phyloP scores from a whole-genome alignment of 2,888 invertebrate genomes.

The Colostygia pectinataria region DNA sequence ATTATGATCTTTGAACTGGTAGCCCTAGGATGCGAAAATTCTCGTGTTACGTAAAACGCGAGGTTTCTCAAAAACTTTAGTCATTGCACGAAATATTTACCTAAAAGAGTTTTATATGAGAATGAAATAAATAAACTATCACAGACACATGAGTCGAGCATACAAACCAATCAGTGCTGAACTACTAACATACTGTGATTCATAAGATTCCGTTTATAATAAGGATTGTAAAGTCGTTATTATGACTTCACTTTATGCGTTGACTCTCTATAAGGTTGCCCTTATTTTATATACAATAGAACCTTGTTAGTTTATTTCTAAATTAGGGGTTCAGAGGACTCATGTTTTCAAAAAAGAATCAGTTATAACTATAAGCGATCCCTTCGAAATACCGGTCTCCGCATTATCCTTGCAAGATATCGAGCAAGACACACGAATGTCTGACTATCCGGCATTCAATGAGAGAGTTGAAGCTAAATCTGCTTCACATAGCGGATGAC shows the following conservation, averaged over 20 bases:
- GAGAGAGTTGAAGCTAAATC: too few relatives aligned
- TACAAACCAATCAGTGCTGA: conserved; percentile 65
- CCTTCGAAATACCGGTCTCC: too few relatives aligned
- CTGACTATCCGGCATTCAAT: too few relatives aligned
- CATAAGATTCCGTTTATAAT: conserved; percentile 65
- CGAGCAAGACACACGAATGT: too few relatives aligned
- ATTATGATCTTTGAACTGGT: too few relatives aligned
- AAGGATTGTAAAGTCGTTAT: conserved; percentile 18
- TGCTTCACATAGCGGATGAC: too few relatives aligned
- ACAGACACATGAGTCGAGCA: conserved; percentile 77
- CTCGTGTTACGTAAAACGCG: background rate
- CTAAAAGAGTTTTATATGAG: conserved; percentile 45
- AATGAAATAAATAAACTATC: conserved; percentile 75
- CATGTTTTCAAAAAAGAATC: too few relatives aligned
- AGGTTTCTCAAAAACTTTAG: conserved; percentile 57
- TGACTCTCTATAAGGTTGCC: conserved; percentile 24
- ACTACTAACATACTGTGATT: conserved; percentile 53
- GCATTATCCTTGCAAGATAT: too few relatives aligned
- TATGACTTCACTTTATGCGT: conserved; percentile 5
- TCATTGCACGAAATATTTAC: conserved; percentile 52
- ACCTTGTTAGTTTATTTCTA: background rate
- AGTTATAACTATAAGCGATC: too few relatives aligned
- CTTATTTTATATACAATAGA: background rate
- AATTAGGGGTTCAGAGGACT: too few relatives aligned
- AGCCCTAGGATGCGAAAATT: background rate